Base-by-base conservation (phyloP, 92 coral and sea anemone genomes). In the Epizoanthus rinbou region DNA sequence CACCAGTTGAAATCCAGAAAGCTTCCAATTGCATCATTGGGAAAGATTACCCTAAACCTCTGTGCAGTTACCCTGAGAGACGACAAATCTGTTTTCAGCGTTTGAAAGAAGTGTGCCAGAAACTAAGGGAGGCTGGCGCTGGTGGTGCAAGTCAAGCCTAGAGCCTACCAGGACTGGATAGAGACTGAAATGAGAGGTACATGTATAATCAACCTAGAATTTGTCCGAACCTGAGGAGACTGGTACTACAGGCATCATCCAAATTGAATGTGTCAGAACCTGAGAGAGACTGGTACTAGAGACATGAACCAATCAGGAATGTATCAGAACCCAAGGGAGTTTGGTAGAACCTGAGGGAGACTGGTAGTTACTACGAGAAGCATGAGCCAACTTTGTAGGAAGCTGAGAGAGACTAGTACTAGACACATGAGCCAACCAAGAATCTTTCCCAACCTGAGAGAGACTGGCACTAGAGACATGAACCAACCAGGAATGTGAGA, bases 21-120 rank as follows among this genome's bases (percentile, higher is more conserved):
- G 93, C 88, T 15, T 85, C 95, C 25, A 93, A 85, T 74, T 95
- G 98, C 67, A 74, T 93, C 19, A 80, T 95, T 43, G 98, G 98
- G 37, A 66, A 87, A 74, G 94, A 95, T 62, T 93, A 95, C 80
- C 98, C 98, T 3, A 74, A 84, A 18, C 93, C 92, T 43, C 80
- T 95, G 63, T 85, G 87, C 28, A 90, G 85, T 65, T 92, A 87
- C 74, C 21, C 90, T 4, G 94, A 93, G 47, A 81, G 93, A 81
- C 90, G 95, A 15, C 68, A 88, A 74, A 15, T 88, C 4, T 93
- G 97, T 50, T 74, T 93, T 31, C 64, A 93, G 8, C 86, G 92
- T 14, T 80, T 93, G 57, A 90, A 93, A 65, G 89, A 85, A 5
- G 87, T 93, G 18, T 93, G 88, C 72, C 75, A 75, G 62, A 87